A percentile compares a stretch with the other conserved stretches of the same genome.
These are phyloP conservation scores for Mycalesis mineus DNA, from an alignment of 2,888 invertebrate genomes.

Conservation along the genomic window DNA sequence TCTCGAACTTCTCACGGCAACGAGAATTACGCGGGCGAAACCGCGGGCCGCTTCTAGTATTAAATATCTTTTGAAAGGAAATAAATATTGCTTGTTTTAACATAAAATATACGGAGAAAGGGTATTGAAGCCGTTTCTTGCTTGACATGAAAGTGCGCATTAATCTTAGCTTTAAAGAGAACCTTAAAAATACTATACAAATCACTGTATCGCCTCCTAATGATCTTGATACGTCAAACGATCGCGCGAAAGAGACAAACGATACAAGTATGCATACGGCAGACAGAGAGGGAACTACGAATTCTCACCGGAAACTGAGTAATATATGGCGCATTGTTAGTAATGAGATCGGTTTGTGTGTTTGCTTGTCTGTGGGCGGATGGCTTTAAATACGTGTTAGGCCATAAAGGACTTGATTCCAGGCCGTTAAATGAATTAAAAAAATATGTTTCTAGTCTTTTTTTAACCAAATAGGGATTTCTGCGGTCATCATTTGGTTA, in stretches of 20 bases:
- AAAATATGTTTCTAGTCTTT: conserved; percentile 30
- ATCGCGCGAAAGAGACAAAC: conserved; percentile 49
- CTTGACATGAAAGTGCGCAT: conserved; percentile 18
- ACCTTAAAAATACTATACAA: conserved; percentile 51
- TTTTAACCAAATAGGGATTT: conserved; percentile 30
- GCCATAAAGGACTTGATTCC: no score
- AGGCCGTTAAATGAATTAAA: no score
- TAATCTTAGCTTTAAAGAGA: conserved; percentile 27
- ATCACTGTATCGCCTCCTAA: conserved; percentile 71
- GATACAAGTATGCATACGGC: conserved; percentile 16
- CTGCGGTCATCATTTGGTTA: conserved; percentile 27
- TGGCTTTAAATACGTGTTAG: conserved; percentile 31
- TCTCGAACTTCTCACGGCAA: no score
- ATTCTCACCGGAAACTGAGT: conserved; percentile 71
- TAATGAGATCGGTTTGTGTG: conserved; percentile 73
- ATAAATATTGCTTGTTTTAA: background rate
- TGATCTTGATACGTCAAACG: conserved; percentile 67
- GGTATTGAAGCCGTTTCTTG: background rate
- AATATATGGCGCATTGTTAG: conserved; percentile 77
- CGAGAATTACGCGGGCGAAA: no score
- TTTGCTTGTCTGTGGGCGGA: conserved; percentile 56
- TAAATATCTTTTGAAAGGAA: background rate
- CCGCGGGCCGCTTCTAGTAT: no score
- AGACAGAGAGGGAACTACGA: conserved; percentile 44
- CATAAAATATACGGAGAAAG: background rate